Evolutionary conservation across 2,888 invertebrate genomes (phyloP), one percentile per base, ranked within the genome.

Genomic region (Leptopilina drosophilae): DNA sequence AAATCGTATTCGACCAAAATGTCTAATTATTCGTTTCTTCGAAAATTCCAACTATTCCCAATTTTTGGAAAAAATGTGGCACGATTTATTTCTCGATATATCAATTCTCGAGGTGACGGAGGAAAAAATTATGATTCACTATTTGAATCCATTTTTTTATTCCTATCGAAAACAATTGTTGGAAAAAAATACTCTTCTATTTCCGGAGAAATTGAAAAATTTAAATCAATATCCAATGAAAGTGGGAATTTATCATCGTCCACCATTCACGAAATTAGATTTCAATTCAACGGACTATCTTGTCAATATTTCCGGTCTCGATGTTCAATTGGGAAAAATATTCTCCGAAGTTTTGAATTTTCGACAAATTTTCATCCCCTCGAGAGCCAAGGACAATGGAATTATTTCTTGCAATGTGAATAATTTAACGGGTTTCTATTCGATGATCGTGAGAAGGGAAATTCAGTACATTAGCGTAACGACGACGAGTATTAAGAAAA

Each of bases 141-240:
- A 42, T 8, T 42, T 42, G 7, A 42, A 42, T 42, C 42, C 42
- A 8, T 42, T 42, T 59, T n/a, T 59, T 33, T 33, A 33, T 15
- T 59, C 59, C 59, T 59, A 59, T 7, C n/a, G 4, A 6, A 59
- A 59, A 14, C 5, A 1, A n/a, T 59, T n/a, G n/a, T 59, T 7
- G 1, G 33, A 3, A 5, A 2, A 15, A 15, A 59, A 14, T 15
- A 14, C 14, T 14, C 2, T 4, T 7, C 6, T 59, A 5, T 59
- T 59, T n/a, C 59, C 59, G n/a, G n/a, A 59, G n/a, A 59, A 59
- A 59, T 15, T 59, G 14, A 14, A n/a, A 59, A 59, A 59, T n/a
- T 5, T 59, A 15, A 14, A 59, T 59, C 5, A n/a, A n/a, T 59
- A 59, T 59, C 59, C 59, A 59, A 4, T 59, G n/a, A 59, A 59